phyloP scores from a whole-genome alignment of 2,113 vertebrate genomes.

The Lagopus leucura region DNA sequence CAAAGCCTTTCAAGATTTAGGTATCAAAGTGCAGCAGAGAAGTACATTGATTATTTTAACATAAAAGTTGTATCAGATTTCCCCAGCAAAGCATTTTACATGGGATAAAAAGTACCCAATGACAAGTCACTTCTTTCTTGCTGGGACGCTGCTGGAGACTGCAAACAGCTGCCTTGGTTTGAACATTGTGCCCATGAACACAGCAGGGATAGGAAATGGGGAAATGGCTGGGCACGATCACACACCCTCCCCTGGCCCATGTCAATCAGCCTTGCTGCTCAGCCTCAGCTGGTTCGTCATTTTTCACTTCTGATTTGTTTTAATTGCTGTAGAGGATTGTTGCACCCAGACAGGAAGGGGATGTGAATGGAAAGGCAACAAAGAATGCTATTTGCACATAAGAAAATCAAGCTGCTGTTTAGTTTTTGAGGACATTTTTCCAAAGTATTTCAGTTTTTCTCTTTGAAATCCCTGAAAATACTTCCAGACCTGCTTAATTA shows the following conservation, averaged over 20 bases:
- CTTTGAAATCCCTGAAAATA: background rate
- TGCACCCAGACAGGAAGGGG: background rate
- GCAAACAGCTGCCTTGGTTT: background rate
- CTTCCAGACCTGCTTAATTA: background rate
- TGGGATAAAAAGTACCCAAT: background rate
- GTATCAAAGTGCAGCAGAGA: background rate
- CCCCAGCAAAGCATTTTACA: background rate
- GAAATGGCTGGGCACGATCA: background rate
- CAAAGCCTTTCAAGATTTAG: background rate
- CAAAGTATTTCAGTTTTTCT: background rate
- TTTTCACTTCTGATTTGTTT: background rate
- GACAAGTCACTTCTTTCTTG: background rate
- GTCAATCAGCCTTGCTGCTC: background rate
- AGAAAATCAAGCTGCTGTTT: background rate
- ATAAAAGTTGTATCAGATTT: background rate
- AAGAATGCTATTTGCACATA: background rate
- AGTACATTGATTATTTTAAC: background rate
- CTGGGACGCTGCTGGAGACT: background rate
- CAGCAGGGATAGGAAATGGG: fast-evolving
- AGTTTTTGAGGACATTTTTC: background rate
- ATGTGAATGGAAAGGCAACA: background rate
- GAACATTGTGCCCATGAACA: fast-evolving
- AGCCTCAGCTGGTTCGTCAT: background rate
- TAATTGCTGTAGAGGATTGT: background rate
- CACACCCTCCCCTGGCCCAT: too few relatives aligned